Evolutionary conservation across 2,888 invertebrate species (phyloP).

Genomic region (Drosophila fungiperda): DNA sequence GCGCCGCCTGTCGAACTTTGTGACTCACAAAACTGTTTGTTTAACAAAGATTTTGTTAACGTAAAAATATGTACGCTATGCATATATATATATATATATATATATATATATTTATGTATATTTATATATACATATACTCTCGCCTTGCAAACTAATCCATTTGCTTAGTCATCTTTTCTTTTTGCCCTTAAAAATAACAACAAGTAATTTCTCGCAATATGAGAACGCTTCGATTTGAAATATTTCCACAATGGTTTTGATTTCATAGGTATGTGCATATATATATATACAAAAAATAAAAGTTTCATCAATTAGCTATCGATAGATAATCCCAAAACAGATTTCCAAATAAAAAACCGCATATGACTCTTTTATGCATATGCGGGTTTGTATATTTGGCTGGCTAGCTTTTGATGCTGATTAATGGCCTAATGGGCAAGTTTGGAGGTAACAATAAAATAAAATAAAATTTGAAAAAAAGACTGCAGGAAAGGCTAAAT

Average conservation of each 20-base stretch:
- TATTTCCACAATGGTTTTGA: not conserved
- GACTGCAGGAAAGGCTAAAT: conserved; percentile 49
- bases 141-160: not conserved
- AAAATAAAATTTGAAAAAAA: conserved; percentile 8
- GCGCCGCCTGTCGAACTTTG: conserved; percentile 33
- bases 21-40: conserved; percentile 42
- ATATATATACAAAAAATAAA: not conserved
- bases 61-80: not conserved
- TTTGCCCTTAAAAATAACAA: not conserved
- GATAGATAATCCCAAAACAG: not conserved
- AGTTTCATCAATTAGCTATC: not conserved
- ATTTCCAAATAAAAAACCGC: not conserved
- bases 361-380: not conserved
- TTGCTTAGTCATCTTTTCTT: conserved; percentile 3
- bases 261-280: not conserved
- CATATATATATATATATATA: not conserved
- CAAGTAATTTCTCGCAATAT: not conserved
- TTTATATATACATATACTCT: not conserved
- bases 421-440: conserved; percentile 51
- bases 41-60: not conserved
- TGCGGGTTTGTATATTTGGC: conserved; percentile 7
- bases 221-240: not conserved
- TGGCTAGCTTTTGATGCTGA: conserved; percentile 51
- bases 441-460: conserved; percentile 16
- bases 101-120: not conserved